These are phyloP conservation scores for Lytechinus pictus DNA, from an alignment of 35 echinoderm and acorn worm species.

Conservation along the genomic window DNA sequence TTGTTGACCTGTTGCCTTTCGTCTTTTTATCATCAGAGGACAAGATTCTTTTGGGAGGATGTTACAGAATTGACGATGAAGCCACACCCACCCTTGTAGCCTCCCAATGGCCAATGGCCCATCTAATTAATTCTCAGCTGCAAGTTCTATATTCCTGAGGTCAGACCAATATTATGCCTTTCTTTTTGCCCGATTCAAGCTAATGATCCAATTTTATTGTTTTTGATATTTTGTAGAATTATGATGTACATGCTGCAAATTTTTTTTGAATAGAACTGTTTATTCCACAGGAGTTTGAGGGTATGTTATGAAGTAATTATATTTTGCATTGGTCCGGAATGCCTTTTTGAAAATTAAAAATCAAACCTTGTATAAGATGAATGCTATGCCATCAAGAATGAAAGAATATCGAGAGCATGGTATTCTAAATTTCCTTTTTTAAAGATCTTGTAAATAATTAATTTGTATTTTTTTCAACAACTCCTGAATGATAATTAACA, in stretches of 20 bases:
- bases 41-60: neutral
- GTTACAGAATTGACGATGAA: neutral
- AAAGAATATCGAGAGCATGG: no score
- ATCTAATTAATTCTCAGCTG: neutral
- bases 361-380: no score
- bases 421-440: no score
- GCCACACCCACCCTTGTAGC: neutral
- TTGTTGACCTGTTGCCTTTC: no score
- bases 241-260: neutral
- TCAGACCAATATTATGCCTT: neutral
- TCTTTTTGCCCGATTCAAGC: neutral
- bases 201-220: neutral
- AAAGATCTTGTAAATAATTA: no score
- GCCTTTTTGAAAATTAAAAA: no score
- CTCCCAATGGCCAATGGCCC: neutral
- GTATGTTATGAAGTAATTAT: neutral
- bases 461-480: neutral
- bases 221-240: neutral
- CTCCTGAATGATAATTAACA: no score
- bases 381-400: no score
- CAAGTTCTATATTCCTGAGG: neutral
- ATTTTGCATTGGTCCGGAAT: neutral
- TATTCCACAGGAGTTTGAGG: neutral
- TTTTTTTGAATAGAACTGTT: neutral
- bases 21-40: neutral